Percentiles rank a stretch among this genome's conserved stretches.
Evolutionary conservation across 1,140 invertebrate species (phyloP).

Genomic region (Polyergus mexicanus): DNA sequence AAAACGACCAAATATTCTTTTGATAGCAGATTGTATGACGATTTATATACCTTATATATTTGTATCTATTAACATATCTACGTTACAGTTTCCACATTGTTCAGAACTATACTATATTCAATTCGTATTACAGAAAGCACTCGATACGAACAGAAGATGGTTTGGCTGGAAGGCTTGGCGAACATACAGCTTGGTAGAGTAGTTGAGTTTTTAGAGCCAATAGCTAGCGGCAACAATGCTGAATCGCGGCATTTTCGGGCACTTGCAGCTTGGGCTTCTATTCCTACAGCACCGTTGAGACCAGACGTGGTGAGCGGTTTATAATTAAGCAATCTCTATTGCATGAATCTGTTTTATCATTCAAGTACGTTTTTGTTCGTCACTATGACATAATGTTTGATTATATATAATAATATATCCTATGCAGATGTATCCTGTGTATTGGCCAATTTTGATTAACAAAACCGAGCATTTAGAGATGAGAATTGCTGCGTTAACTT

Average conservation of each 20-base stretch:
- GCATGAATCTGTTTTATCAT: background rate
- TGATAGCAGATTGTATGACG: too few relatives aligned
- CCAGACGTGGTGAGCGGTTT: slow-evolving; percentile 86
- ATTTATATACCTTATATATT: too few relatives aligned
- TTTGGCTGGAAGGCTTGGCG: slow-evolving; percentile 90
- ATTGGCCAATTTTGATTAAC: slow-evolving; percentile 91
- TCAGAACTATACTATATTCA: slow-evolving; percentile 48
- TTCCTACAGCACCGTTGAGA: slow-evolving; percentile 86
- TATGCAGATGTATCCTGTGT: slow-evolving; percentile 88
- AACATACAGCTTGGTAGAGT: slow-evolving; percentile 89
- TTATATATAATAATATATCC: background rate
- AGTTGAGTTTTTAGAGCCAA: slow-evolving; percentile 88
- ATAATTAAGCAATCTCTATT: background rate
- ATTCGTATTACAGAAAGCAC: slow-evolving; percentile 86
- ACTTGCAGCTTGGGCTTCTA: slow-evolving; percentile 88
- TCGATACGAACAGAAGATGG: slow-evolving; percentile 89
- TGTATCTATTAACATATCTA: too few relatives aligned
- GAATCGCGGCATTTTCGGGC: slow-evolving; percentile 87
- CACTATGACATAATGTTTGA: background rate
- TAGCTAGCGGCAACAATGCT: slow-evolving; percentile 85
- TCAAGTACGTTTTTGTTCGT: background rate
- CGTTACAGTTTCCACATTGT: background rate
- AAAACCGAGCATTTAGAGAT: slow-evolving; percentile 89
- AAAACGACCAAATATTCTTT: too few relatives aligned
- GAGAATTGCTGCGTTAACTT: slow-evolving; percentile 89